Base-by-base conservation (phyloP, 2,888 invertebrate genomes). In the Spodoptera exigua region DNA sequence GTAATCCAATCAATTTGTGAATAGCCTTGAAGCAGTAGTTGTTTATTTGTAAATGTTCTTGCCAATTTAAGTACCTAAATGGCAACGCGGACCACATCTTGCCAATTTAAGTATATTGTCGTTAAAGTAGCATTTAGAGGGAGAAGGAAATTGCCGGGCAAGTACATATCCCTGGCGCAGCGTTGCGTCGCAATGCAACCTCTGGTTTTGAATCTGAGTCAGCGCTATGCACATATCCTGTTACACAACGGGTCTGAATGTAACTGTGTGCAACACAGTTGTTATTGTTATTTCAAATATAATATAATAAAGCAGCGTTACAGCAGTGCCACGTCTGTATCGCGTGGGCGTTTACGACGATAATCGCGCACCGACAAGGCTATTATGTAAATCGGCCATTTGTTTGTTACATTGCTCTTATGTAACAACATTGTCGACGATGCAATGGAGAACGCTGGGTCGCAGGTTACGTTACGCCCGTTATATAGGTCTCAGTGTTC, bases 311-410 rank as follows among this genome's bases (percentile, higher is more conserved):
- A 64, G 63, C 41, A 57, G 62, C 66, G 65, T 73, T 77, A 59
- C 61, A 72, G 62, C 69, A 64, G 60, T 72, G 58, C 70, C 71
- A 67, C 73, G 69, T 62, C 61, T 58, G 74, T 56, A 73, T 82
- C 74, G 81, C 83, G 85, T 84, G 80, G 87, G 84, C 84, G 84
- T 84, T 79, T 72, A 78, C 80, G 76, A 79, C 85, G 82, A 84
- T 90, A 88, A 89, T 86, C 88, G 87, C 81, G 78, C 78, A 82
- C 87, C 85, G 84, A 85, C 90, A 87, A 87, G 85, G 86, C 87
- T 89, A 89, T 92, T 92, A 91, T 90, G 91, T 91, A 91, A 92
- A 90, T 89, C 88, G 88, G 82, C 85, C 90, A 84, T 90, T 90
- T 89, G 89, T 89, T 90, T 88, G 89, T 88, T 86, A 91, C 89